phyloP scores from a whole-genome alignment of 2,797 vertebrate genomes.

The Morelia viridis region DNA sequence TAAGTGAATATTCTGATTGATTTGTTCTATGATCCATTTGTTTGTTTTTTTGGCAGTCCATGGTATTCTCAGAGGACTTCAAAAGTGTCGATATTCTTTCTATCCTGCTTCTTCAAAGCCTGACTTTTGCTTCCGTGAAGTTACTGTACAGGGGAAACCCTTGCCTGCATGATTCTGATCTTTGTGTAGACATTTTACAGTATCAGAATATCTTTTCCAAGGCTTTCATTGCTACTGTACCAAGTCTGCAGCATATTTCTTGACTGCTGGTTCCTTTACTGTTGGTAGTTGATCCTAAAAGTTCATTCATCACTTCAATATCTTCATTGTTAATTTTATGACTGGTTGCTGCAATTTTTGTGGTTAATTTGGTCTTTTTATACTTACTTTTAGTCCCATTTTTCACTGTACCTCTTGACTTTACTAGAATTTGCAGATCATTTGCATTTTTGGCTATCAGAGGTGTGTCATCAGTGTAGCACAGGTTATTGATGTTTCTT shows the following conservation, averaged over 20 bases:
- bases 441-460: not conserved
- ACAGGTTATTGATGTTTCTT: not conserved
- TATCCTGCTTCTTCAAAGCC: not conserved
- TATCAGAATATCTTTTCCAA: not conserved
- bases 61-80: not conserved
- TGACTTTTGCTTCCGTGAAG: not conserved
- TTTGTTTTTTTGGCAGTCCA: not conserved
- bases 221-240: not conserved
- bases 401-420: not conserved
- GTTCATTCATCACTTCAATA: not conserved
- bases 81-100: not conserved
- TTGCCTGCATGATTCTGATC: not conserved
- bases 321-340: not conserved
- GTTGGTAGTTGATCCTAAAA: not conserved
- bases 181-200: not conserved
- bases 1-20: not conserved
- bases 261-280: not conserved
- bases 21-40: not conserved
- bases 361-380: not conserved
- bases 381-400: not conserved
- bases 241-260: not conserved
- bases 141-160: not conserved
- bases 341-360: not conserved
- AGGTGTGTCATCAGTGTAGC: not conserved
- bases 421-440: not conserved